A percentile compares a stretch with the other conserved stretches of the same genome.
Conservation (phyloP, 92 coral and sea anemone species). For the Epizoanthus illoricatus region DNA sequence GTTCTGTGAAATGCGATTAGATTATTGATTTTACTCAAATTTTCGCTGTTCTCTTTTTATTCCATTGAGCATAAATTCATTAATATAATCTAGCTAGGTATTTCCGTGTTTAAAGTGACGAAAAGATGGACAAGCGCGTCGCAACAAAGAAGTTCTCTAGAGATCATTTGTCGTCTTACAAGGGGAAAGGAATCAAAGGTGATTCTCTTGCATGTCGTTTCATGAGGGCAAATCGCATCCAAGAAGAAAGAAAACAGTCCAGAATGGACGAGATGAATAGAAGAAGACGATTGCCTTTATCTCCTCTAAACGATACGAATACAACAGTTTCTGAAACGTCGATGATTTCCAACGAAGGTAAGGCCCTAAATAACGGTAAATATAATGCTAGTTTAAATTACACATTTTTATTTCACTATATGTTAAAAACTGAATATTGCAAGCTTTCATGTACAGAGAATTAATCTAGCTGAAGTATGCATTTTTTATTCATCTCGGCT, state of each 20-base stretch:
- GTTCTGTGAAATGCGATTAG: background rate
- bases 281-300: conserved; percentile 32
- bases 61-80: background rate
- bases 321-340: background rate
- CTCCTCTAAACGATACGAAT: conserved; percentile 22
- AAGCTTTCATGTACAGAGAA: no score
- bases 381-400: no score
- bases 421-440: no score
- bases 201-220: conserved; percentile 26
- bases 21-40: background rate
- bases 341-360: conserved; percentile 6
- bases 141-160: conserved; percentile 8
- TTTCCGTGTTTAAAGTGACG: background rate
- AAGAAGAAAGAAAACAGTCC: conserved; percentile 29
- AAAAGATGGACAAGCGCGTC: conserved; percentile 30
- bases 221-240: conserved; percentile 14
- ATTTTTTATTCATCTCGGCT: no score
- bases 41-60: background rate
- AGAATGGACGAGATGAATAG: conserved; percentile 21
- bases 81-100: background rate
- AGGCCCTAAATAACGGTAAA: background rate
- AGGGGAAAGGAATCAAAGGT: conserved; percentile 31
- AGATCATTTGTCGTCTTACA: conserved; percentile 13
- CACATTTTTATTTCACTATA: no score
- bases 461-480: no score